Evolutionary conservation across 2,797 vertebrate genomes (phyloP), one percentile per base, ranked within the genome.

Genomic region (Streptopelia turtur): DNA sequence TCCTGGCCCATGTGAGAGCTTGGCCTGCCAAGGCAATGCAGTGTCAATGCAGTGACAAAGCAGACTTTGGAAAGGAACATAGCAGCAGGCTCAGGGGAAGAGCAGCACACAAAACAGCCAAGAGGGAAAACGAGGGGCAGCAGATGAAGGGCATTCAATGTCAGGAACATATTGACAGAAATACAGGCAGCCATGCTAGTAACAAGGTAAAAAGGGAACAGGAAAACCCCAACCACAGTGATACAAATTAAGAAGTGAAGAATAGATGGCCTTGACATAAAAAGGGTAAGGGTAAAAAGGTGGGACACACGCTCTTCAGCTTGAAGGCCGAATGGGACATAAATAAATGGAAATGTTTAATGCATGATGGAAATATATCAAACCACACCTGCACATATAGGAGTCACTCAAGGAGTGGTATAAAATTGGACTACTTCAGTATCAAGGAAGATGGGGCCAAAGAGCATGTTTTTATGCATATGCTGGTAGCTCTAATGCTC

Each of bases 81-180:
- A 33, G 61, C 69, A 84, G 74, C 65, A 68, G 47, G 45, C 49
- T 25, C 3, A 5, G 23, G 43, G 43, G n/a, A 60, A 65, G 39
- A 76, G 49, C 0, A 45, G 56, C 33, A 15, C 59, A 25, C 15
- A 17, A 75, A 78, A 16, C 45, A 70, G 1, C n/a, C 5, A 1
- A 89, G 17, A 60, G n/a, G 13, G 23, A 57, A 83, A 83, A 63
- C 3, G 30, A 84, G 56, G 59, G 45, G 39, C 37, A 57, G 57
- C 0, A 1, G 27, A 28, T 16, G 43, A 71, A 78, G 30, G 14
- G 30, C 3, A 6, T n/a, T 30, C 35, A 41, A 0, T 14, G 56
- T 18, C 65, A 27, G 49, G 57, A 41, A 17, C 22, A 9, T 2
- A 8, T 15, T 25, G n/a, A 56, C 23, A 83, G 27, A 79, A 66